These are phyloP conservation scores for Ginglymostoma cirratum DNA, from an alignment of 2,113 vertebrate species.

Conservation along the genomic window DNA sequence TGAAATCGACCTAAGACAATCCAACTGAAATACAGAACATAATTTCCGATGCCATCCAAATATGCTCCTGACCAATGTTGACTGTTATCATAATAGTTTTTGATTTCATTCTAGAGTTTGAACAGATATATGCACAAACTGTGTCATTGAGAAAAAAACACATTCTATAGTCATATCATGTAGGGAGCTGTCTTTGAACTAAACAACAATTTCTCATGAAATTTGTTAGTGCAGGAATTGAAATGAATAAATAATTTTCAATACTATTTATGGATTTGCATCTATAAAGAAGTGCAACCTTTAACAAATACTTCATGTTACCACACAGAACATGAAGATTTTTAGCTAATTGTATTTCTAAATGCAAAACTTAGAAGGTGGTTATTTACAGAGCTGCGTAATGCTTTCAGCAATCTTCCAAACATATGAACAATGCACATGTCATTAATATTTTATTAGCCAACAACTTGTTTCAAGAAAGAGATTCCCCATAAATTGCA, in stretches of 20 bases:
- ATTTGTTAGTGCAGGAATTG: neutral
- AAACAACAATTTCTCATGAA: neutral
- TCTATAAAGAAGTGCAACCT: neutral
- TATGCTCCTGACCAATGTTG: neutral
- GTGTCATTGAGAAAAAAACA: neutral
- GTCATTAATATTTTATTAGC: no score
- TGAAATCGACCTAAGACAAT: neutral
- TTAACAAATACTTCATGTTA: neutral
- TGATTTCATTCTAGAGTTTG: neutral
- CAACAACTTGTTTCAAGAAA: no score
- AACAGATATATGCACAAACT: neutral
- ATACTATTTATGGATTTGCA: neutral
- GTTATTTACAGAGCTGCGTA: neutral
- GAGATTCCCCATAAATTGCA: no score
- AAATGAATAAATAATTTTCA: conserved; percentile 13
- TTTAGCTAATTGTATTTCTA: neutral
- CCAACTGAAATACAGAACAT: neutral
- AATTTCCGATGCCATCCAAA: neutral
- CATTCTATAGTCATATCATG: neutral
- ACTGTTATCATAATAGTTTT: neutral
- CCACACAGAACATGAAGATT: neutral
- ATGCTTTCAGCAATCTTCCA: neutral
- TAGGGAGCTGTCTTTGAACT: neutral
- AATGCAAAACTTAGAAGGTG: neutral
- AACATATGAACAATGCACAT: neutral